Evolutionary conservation across 2,797 vertebrate genomes (phyloP).

Genomic region (Eulemur coronatus): DNA sequence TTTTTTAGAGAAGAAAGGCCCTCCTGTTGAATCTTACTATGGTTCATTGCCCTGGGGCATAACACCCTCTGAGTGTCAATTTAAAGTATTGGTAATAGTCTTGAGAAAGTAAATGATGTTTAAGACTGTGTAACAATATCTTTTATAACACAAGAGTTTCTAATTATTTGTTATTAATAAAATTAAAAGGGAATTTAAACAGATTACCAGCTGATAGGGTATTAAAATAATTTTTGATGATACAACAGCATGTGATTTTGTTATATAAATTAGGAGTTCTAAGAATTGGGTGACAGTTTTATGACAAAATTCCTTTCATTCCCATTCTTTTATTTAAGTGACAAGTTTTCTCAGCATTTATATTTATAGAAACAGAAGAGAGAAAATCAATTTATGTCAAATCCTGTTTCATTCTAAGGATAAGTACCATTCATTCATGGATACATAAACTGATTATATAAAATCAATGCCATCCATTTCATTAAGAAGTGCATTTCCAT

Average conservation of each 20-base stretch:
- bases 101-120: background rate
- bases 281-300: background rate
- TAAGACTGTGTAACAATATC: background rate
- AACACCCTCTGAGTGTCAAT: background rate
- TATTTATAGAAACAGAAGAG: background rate
- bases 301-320: constrained; percentile 22
- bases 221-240: constrained; percentile 12
- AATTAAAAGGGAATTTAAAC: background rate
- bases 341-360: background rate
- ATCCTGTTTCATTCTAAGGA: background rate
- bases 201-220: background rate
- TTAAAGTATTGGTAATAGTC: constrained; percentile 30
- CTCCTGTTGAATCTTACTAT: background rate
- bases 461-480: background rate
- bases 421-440: background rate
- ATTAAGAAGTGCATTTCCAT: background rate
- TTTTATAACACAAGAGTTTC: constrained; percentile 20
- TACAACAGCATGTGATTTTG: background rate
- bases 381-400: background rate
- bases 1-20: background rate
- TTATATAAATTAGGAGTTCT: background rate
- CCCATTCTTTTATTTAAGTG: background rate
- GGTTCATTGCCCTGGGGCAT: background rate
- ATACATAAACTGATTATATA: background rate
- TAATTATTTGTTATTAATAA: background rate